Conservation (phyloP, 2,888 invertebrate species). For the Papilio demoleus region DNA sequence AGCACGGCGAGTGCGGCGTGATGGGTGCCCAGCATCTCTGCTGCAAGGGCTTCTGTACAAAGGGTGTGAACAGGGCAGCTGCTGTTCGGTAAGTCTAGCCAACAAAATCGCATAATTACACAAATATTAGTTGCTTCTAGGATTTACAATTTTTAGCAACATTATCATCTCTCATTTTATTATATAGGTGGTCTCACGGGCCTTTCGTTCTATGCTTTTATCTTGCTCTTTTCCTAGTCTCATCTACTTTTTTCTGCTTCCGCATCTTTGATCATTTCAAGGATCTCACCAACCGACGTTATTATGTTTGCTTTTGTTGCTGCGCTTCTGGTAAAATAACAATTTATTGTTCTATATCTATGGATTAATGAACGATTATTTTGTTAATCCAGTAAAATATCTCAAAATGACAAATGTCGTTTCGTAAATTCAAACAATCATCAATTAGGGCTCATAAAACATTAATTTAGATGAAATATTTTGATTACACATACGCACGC, state of each 20-base stretch:
- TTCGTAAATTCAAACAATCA: not conserved
- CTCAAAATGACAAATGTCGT: not conserved
- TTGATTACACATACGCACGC: slow-evolving; percentile 15
- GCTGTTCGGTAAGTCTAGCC: slow-evolving; percentile 59
- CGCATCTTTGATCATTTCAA: too few species aligned
- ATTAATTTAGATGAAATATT: not conserved
- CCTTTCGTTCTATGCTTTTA: not conserved
- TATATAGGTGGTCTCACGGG: not conserved
- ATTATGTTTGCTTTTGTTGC: too few species aligned
- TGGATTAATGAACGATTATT: too few species aligned
- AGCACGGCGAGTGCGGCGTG: slow-evolving; percentile 79
- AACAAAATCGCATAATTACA: not conserved
- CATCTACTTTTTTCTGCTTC: not conserved
- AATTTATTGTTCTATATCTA: too few species aligned
- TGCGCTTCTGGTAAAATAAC: too few species aligned
- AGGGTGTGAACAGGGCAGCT: slow-evolving; percentile 65
- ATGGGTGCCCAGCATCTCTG: slow-evolving; percentile 82
- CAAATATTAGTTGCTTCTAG: slow-evolving; percentile 1
- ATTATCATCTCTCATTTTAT: not conserved
- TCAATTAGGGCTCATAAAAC: not conserved
- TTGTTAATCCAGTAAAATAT: too few species aligned
- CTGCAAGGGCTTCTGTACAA: slow-evolving; percentile 82
- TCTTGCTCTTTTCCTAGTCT: not conserved
- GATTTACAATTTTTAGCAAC: not conserved
- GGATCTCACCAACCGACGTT: too few species aligned